These are phyloP conservation scores for Aptenodytes forsteri DNA, from an alignment of 2,113 vertebrate species.

Conservation along the genomic window DNA sequence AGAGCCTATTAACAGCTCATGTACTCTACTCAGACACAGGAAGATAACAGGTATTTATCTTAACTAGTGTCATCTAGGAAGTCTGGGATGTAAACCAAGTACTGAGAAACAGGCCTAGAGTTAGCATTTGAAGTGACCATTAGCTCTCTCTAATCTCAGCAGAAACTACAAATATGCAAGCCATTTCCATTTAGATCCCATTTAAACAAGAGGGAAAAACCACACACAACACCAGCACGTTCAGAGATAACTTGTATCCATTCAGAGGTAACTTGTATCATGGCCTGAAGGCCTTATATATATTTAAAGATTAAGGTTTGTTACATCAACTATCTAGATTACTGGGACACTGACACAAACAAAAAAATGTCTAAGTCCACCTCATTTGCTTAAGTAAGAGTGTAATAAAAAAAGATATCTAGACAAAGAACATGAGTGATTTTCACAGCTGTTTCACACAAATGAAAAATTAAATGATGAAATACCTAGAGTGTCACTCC, in stretches of 20 bases:
- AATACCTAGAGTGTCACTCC: neutral
- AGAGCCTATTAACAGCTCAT: constrained; percentile 2
- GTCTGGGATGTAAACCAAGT: constrained; percentile 25
- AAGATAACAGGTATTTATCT: constrained; percentile 44
- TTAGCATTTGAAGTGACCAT: constrained; percentile 11
- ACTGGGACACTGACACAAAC: neutral
- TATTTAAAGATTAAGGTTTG: neutral
- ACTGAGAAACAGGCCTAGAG: neutral
- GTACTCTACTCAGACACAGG: neutral
- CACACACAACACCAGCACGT: no score
- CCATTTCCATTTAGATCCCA: neutral
- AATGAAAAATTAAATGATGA: neutral
- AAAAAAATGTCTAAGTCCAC: neutral
- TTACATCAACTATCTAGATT: neutral
- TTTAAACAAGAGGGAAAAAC: neutral
- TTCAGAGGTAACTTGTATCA: neutral
- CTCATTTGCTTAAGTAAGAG: neutral
- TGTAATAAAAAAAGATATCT: neutral
- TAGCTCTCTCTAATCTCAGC: neutral
- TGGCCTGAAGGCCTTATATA: neutral
- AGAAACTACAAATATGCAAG: neutral
- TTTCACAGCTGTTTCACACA: neutral
- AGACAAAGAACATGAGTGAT: neutral
- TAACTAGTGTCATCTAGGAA: constrained; percentile 52
- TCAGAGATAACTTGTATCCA: neutral